Base-by-base conservation (phyloP, 2,797 vertebrate genomes). In the Ptychobarbus kaznakovi region DNA sequence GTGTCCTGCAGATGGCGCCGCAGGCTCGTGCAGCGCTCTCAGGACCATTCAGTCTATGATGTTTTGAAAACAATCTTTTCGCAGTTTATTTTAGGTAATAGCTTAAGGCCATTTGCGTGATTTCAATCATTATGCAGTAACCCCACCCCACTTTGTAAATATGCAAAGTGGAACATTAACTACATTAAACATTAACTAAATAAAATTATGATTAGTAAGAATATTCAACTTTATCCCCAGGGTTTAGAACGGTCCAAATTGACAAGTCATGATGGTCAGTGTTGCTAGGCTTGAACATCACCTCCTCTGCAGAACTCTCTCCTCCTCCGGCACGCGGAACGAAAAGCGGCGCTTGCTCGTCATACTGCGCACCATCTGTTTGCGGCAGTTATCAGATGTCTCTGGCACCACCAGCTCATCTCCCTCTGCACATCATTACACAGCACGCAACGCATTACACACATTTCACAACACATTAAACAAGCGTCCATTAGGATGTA, bases 361-460 rank as follows among this genome's bases (percentile, higher is more conserved):
- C 90, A 97, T 96, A 93, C 96, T 99, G 90, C 98, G 96, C 86
- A 99, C 97, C 98, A 99, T 97, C 93, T 99, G 98, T 92, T 99
- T 99, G 90, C 98, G 95, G 93, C 98, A 99, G 92, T 97, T 97
- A 93, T 99, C 98, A 0, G 98, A 98, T 1, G 97, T 99, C 93
- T 99, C 98, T 0, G 98, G 98, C 87, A 99, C 98, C 16, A 99
- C 98, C 89, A 99, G 94, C 90, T 99, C 98, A 46, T 99, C 98
- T 0, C 98, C 98, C 93, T 99, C 98, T 99, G 94, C 82, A 92
- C 53, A 87, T 69, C 89, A 63, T 40, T 78, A 63, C 63, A 83
- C 68, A 88, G 25, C 4, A 88, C 72, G 81, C 65, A 88, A 49
- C 18, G 38, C 66, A 75, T 61, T 80, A 56, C 38, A 69, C 35